Conservation (phyloP, 2,888 invertebrate species). For the Lithosia quadra region DNA sequence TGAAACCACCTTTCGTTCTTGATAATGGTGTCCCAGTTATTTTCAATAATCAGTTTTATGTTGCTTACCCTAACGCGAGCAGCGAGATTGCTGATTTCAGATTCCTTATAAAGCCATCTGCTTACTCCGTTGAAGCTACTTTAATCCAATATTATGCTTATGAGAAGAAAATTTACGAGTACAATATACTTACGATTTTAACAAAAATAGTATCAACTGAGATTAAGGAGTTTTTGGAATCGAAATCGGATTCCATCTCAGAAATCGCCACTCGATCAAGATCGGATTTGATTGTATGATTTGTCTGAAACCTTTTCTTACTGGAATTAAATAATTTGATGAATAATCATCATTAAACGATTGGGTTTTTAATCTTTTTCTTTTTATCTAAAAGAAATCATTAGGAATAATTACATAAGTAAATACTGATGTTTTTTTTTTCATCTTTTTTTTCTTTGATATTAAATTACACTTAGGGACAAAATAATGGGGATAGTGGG, state of each 20-base stretch:
- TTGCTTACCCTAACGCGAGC: slow-evolving; percentile 62
- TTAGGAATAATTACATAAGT: no score
- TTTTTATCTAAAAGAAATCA: neutral
- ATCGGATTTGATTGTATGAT: neutral
- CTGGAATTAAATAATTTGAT: neutral
- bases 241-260: slow-evolving; percentile 55
- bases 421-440: no score
- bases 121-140: slow-evolving; percentile 64
- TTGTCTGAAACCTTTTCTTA: neutral
- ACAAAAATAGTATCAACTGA: slow-evolving; percentile 14
- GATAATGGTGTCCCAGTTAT: slow-evolving; percentile 60
- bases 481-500: no score
- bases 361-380: neutral
- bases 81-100: slow-evolving; percentile 51
- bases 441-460: no score
- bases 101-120: slow-evolving; percentile 62
- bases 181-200: slow-evolving; percentile 59
- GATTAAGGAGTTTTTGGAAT: slow-evolving; percentile 43
- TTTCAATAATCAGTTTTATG: slow-evolving; percentile 58
- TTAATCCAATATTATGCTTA: slow-evolving; percentile 68
- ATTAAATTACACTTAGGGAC: no score
- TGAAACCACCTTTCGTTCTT: slow-evolving; percentile 64
- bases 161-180: slow-evolving; percentile 74
- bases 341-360: neutral
- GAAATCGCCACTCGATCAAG: slow-evolving; percentile 46